Evolutionary conservation across 2,888 invertebrate genomes (phyloP).

Genomic region (Scaptomyza caliginosa): DNA sequence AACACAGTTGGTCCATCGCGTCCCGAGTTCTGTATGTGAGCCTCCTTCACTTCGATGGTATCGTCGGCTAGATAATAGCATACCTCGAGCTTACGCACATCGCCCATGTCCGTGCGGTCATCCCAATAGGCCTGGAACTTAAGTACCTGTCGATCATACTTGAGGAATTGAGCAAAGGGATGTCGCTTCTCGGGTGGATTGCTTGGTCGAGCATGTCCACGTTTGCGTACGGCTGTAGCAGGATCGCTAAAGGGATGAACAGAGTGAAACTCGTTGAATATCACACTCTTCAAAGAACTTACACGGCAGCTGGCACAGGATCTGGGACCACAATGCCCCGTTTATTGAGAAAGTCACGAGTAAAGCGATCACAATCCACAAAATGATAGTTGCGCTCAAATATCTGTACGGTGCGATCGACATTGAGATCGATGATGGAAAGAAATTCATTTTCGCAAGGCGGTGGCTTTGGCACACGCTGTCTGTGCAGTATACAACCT

Average conservation of each 20-base stretch:
- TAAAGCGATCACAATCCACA: slow-evolving; percentile 93
- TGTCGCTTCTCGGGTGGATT: slow-evolving; percentile 85
- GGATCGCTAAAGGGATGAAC: slow-evolving; percentile 82
- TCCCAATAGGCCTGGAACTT: slow-evolving; percentile 97
- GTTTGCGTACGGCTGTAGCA: slow-evolving; percentile 81
- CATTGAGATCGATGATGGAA: slow-evolving; percentile 93
- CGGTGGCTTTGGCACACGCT: slow-evolving; percentile 90
- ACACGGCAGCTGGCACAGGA: slow-evolving; percentile 86
- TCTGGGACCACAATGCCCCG: slow-evolving; percentile 93
- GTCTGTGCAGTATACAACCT: slow-evolving; percentile 92
- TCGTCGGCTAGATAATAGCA: slow-evolving; percentile 94
- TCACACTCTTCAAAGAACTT: slow-evolving; percentile 1
- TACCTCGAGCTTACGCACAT: slow-evolving; percentile 90
- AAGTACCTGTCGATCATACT: slow-evolving; percentile 90
- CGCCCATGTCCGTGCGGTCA: slow-evolving; percentile 91
- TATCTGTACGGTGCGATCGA: slow-evolving; percentile 91
- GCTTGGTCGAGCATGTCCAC: slow-evolving; percentile 38
- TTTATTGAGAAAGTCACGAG: slow-evolving; percentile 92
- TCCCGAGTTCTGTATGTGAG: slow-evolving; percentile 88
- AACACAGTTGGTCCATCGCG: slow-evolving; percentile 89
- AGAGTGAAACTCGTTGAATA: slow-evolving; percentile 13
- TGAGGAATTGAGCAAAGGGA: slow-evolving; percentile 91
- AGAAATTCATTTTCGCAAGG: slow-evolving; percentile 90
- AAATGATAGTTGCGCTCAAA: slow-evolving; percentile 94
- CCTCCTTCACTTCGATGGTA: slow-evolving; percentile 94